Evolutionary conservation across 2,797 vertebrate species (phyloP).

Genomic region (Bovichtus variegatus): DNA sequence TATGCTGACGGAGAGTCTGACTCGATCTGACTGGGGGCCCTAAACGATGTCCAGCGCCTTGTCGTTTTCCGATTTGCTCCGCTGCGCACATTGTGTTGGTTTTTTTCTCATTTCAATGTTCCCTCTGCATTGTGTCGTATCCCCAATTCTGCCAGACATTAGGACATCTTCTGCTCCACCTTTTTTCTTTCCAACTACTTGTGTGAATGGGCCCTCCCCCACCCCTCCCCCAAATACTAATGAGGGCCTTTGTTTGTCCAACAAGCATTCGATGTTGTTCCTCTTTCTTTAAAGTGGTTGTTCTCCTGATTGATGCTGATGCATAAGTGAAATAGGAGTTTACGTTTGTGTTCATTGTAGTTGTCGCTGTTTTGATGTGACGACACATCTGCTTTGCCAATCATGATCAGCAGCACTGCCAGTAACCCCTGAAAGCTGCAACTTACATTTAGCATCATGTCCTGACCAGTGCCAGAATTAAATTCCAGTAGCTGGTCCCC

Average conservation of each 20-base stretch:
- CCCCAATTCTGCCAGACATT: not conserved
- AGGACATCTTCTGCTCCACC: not conserved
- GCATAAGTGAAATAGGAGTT: not conserved
- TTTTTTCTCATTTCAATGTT: not conserved
- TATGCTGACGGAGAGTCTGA: not conserved
- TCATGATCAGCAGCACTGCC: not conserved
- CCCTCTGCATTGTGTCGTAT: not conserved
- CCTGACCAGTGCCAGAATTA: not conserved
- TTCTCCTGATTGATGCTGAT: conserved; percentile 2
- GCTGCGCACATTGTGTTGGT: not conserved
- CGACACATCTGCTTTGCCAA: not conserved
- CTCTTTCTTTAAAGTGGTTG: too few species aligned
- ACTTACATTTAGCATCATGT: not conserved
- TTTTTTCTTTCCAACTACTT: not conserved
- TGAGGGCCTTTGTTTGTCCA: not conserved
- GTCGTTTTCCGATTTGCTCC: not conserved
- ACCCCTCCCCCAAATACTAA: not conserved
- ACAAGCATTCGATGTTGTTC: not conserved
- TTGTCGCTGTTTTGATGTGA: not conserved
- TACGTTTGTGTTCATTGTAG: not conserved
- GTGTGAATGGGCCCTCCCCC: not conserved
- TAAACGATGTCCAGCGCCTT: not conserved
- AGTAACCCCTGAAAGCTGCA: not conserved
- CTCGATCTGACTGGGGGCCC: not conserved
- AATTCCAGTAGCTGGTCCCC: not conserved